A percentile compares a stretch with the other conserved stretches of the same genome.
Evolutionary conservation across 2,113 vertebrate species (phyloP).

Genomic region (Fregetta grallaria): DNA sequence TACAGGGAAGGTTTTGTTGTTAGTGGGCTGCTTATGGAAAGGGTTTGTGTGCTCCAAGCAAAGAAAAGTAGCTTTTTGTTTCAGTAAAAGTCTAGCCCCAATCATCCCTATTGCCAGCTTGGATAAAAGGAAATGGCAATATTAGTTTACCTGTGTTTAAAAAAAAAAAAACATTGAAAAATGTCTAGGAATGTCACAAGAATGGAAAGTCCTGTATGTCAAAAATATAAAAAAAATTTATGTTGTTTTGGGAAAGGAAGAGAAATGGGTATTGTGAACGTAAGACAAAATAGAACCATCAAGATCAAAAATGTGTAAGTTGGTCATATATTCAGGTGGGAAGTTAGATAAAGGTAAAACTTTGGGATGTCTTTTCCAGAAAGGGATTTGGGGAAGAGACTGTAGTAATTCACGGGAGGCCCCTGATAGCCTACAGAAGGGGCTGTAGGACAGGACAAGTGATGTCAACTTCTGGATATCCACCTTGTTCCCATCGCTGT

Average conservation of each 20-base stretch:
- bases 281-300: not conserved
- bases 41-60: not conserved
- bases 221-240: not conserved
- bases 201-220: not conserved
- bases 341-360: not conserved
- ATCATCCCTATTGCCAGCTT: not conserved
- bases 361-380: not conserved
- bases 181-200: not conserved
- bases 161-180: not conserved
- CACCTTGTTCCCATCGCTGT: not conserved
- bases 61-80: not conserved
- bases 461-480: not conserved
- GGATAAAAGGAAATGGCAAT: not conserved
- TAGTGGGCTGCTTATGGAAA: not conserved
- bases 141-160: not conserved
- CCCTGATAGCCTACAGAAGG: not conserved
- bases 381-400: not conserved
- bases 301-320: not conserved
- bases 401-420: not conserved
- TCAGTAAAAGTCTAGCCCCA: too few relatives aligned
- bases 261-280: not conserved
- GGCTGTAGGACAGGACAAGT: not conserved
- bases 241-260: not conserved
- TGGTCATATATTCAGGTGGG: not conserved
- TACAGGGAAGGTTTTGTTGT: not conserved